A percentile compares a stretch with the other conserved stretches of the same genome.
phyloP scores from a whole-genome alignment of 2,888 invertebrate species.

The Acleris cristana region DNA sequence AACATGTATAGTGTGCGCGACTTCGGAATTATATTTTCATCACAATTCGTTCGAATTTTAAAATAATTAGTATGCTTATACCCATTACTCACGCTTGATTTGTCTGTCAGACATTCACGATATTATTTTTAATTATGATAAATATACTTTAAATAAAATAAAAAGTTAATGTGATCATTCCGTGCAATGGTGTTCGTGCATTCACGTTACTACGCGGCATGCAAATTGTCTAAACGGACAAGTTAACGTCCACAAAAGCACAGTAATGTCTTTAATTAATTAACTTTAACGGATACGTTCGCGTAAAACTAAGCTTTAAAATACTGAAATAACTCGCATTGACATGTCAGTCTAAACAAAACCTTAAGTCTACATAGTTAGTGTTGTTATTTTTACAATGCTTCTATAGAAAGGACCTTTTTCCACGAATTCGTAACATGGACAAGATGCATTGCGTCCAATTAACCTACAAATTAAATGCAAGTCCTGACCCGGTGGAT shows the following conservation, averaged over 20 bases:
- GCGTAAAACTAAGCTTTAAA: background rate
- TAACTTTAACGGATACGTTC: conserved; percentile 7
- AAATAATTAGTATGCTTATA: too few species aligned
- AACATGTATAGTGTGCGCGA: too few species aligned
- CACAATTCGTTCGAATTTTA: too few species aligned
- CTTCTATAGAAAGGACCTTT: background rate
- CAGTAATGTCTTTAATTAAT: conserved; percentile 21
- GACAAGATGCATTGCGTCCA: conserved; percentile 17
- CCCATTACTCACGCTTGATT: too few species aligned
- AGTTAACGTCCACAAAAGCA: conserved; percentile 1
- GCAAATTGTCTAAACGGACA: too few species aligned
- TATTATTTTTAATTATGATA: too few species aligned
- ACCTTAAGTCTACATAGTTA: background rate
- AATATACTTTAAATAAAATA: too few species aligned
- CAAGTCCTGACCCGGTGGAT: conserved; percentile 15
- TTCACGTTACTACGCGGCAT: too few species aligned
- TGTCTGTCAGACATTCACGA: too few species aligned
- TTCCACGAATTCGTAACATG: background rate
- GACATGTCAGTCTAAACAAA: background rate
- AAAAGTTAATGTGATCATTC: too few species aligned
- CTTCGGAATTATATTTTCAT: too few species aligned
- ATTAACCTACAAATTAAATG: conserved; percentile 35
- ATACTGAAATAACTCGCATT: background rate
- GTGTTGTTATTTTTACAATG: background rate
- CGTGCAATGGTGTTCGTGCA: too few species aligned